Evolutionary conservation across 2,888 invertebrate species (phyloP), one percentile per base, ranked within the genome.

Genomic region (Stomorhina lunata): DNA sequence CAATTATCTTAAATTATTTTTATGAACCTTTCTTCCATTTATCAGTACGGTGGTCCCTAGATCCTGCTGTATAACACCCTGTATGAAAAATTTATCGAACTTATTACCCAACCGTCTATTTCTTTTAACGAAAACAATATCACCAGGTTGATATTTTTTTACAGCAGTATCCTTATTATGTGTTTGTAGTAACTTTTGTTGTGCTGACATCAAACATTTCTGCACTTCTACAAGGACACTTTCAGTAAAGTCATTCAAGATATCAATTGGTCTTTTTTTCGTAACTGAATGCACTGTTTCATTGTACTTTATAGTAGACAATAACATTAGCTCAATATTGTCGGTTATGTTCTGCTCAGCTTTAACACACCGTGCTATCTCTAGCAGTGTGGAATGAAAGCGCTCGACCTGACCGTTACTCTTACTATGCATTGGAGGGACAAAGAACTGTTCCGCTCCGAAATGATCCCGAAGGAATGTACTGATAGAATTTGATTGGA

Each of bases 401-500:
- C 68, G 53, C 32, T 84, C 75, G 9, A 84, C 69, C 66, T 83
- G 68, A 25, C 79, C 80, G 45, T 82, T 83, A 29, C 63, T 68
- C 9, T 48, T 57, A 43, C 75, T 84, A 45, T 81, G 81, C 37
- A 81, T 20, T n/a, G 84, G 69, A 17, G 84, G 80, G 10, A 68
- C 50, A 27, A 61, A 68, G 43, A 71, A 63, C 17, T 77, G 61
- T n/a, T 77, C 50, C 4, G 77, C 37, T 20, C 20, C 27, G n/a
- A 71, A 83, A 37, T 68, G 57, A 15, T 83, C 59, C 37, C 55
- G 40, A 0, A 80, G 32, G 2, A 76, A 57, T 17, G 34, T 50
- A 1, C 43, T 20, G 0, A 82, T 66, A 7, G 55, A 25, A n/a
- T 48, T 48, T 27, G 71, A 66, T 12, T 71, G 48, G 12, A 84